Conservation (phyloP, 2,888 invertebrate species). For the Pseudococcus jackbeardsleyi region DNA sequence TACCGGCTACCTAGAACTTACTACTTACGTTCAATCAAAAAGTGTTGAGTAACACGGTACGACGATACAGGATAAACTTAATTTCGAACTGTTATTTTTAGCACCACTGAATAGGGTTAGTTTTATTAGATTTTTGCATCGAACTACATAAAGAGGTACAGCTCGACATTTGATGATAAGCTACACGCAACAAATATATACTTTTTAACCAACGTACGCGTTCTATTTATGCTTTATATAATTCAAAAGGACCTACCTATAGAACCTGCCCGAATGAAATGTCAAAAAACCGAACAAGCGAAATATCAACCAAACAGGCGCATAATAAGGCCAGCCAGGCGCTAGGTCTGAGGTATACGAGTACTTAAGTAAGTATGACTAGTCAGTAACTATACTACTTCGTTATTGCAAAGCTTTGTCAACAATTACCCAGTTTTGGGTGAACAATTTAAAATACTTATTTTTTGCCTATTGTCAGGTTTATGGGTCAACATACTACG, state of each 20-base stretch:
- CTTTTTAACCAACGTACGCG: neutral
- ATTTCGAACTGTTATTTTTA: neutral
- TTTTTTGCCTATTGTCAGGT: too few species aligned
- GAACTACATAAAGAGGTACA: constrained; percentile 9
- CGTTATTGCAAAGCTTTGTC: neutral
- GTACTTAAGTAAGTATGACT: neutral
- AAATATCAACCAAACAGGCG: constrained; percentile 11
- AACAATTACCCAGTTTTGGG: neutral
- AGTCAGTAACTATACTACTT: too few species aligned
- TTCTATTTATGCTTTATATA: neutral
- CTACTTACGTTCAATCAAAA: neutral
- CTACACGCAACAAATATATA: constrained; percentile 38
- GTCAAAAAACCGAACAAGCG: constrained; percentile 5
- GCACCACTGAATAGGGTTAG: constrained; percentile 45
- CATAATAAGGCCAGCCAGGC: too few species aligned
- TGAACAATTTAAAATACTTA: too few species aligned
- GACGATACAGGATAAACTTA: neutral
- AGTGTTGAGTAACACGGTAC: neutral
- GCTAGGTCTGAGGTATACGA: too few species aligned
- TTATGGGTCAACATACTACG: too few species aligned
- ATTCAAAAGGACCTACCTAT: neutral
- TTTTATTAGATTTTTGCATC: constrained; percentile 41
- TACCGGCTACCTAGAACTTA: too few species aligned
- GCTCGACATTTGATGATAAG: constrained; percentile 40
- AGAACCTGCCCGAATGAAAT: neutral